Evolutionary conservation across 2,797 vertebrate genomes (phyloP).

Genomic region (Catostomus latipinnis): DNA sequence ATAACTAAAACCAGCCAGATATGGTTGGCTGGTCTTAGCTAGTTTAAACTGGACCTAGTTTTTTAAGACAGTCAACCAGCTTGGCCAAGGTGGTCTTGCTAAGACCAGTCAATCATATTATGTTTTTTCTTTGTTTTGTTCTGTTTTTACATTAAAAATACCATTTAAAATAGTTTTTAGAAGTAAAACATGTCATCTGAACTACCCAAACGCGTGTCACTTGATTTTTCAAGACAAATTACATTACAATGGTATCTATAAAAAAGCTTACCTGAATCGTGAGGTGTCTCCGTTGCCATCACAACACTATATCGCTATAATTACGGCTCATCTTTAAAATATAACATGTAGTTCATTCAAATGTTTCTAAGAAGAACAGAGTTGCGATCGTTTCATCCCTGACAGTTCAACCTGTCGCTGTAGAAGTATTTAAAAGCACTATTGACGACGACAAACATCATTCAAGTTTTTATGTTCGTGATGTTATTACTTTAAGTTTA

Average conservation of each 20-base stretch:
- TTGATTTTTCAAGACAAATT: neutral
- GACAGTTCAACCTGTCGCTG: neutral
- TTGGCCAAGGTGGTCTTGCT: too few species aligned
- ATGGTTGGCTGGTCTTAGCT: too few species aligned
- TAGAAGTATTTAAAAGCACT: neutral
- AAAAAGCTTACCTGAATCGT: slow-evolving; percentile 32
- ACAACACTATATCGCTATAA: neutral
- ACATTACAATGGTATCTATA: neutral
- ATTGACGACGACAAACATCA: neutral
- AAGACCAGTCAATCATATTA: too few species aligned
- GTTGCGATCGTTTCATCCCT: neutral
- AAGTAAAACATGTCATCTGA: too few species aligned
- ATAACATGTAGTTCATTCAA: slow-evolving; percentile 7
- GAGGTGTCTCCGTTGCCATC: slow-evolving; percentile 41
- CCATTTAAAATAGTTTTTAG: too few species aligned
- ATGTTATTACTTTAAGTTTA: neutral
- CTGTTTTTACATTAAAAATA: too few species aligned
- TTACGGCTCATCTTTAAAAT: slow-evolving; percentile 5
- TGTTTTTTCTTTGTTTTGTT: too few species aligned
- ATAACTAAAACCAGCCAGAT: too few species aligned
- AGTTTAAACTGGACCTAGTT: too few species aligned
- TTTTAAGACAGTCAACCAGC: too few species aligned
- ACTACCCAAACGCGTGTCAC: too few species aligned
- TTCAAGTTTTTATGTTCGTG: neutral
- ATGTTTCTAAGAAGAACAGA: neutral